Evolutionary conservation across 2,113 vertebrate genomes (phyloP).

Genomic region (Myotis lucifugus): DNA sequence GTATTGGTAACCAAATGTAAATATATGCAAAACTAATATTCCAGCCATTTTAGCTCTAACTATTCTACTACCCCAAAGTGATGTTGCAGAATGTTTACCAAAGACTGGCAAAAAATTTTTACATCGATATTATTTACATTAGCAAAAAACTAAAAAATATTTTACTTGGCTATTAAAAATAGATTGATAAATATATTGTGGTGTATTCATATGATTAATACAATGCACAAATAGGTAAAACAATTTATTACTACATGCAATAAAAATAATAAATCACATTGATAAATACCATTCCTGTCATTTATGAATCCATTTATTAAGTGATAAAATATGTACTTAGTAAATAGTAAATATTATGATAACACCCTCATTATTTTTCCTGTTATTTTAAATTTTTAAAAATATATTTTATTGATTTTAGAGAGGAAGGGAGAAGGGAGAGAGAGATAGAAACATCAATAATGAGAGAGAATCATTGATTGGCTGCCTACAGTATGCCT

Average conservation of each 20-base stretch:
- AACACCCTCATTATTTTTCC: background rate
- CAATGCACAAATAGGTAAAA: background rate
- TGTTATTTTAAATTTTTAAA: background rate
- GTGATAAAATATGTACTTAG: background rate
- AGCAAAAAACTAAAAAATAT: background rate
- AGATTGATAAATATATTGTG: background rate
- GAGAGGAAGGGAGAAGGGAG: background rate
- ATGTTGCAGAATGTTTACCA: background rate
- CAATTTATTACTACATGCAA: background rate
- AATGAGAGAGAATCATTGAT: background rate
- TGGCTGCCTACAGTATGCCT: background rate
- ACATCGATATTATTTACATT: background rate
- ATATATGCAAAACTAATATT: background rate
- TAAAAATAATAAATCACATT: background rate
- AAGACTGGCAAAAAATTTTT: background rate
- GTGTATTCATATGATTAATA: background rate
- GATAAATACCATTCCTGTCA: background rate
- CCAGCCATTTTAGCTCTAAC: background rate
- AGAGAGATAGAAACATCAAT: background rate
- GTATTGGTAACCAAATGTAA: background rate
- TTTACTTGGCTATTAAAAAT: background rate
- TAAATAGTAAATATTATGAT: background rate
- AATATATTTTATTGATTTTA: background rate
- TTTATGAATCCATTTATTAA: background rate
- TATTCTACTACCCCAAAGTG: background rate